Evolutionary conservation across 2,888 invertebrate genomes (phyloP).

Genomic region (Sminthurides aquaticus): DNA sequence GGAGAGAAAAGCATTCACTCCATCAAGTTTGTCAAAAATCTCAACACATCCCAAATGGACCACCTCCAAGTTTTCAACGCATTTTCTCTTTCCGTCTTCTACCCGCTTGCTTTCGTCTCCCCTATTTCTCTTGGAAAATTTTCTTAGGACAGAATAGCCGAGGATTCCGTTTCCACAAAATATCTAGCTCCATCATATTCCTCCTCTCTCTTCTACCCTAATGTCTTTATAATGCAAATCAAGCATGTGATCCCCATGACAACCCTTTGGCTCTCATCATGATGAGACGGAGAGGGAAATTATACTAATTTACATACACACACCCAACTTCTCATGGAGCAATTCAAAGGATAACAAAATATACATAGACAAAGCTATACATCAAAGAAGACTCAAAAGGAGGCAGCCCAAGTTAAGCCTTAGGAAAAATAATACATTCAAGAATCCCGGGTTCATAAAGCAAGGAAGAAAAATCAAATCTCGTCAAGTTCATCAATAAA

Average conservation of each 20-base stretch:
- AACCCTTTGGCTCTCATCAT: background rate
- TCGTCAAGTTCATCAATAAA: too few species aligned
- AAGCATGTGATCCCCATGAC: background rate
- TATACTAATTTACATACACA: background rate
- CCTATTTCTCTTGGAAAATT: background rate
- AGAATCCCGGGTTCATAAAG: too few species aligned
- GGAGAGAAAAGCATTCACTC: too few species aligned
- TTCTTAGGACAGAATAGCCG: too few species aligned
- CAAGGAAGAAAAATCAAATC: too few species aligned
- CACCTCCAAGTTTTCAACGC: background rate
- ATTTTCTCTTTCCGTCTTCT: background rate
- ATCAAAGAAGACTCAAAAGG: too few species aligned
- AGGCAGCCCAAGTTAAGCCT: too few species aligned
- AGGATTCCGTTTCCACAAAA: too few species aligned
- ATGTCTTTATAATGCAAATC: slow-evolving; percentile 44
- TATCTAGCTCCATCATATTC: too few species aligned
- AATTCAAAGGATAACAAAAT: too few species aligned
- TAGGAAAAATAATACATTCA: too few species aligned
- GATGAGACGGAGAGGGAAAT: background rate
- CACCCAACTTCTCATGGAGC: background rate
- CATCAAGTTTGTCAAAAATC: background rate
- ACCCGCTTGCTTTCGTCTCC: background rate
- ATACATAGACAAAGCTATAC: too few species aligned
- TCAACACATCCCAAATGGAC: background rate
- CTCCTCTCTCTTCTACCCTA: slow-evolving; percentile 11